Evolutionary conservation across 2,797 vertebrate genomes (phyloP).

Genomic region (Thunnus albacares): DNA sequence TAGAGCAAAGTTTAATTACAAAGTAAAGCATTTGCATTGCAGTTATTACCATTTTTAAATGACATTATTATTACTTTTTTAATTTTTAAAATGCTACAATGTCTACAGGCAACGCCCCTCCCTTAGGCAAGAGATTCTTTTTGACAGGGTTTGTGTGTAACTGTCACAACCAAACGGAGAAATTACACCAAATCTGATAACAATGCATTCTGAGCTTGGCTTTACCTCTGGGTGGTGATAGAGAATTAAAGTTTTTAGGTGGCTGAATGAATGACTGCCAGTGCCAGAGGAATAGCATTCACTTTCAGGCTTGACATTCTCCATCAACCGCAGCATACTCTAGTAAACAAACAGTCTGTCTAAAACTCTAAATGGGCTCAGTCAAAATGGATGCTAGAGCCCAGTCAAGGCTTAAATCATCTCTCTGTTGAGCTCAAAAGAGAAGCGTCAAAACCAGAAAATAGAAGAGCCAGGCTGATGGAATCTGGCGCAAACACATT

Average conservation of each 20-base stretch:
- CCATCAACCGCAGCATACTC: slow-evolving; percentile 79
- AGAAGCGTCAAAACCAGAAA: slow-evolving; percentile 81
- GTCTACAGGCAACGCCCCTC: slow-evolving; percentile 34
- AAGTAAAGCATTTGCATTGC: slow-evolving; percentile 84
- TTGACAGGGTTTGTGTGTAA: slow-evolving; percentile 50
- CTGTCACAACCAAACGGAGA: slow-evolving; percentile 43
- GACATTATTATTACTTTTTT: slow-evolving; percentile 66
- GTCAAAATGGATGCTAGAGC: slow-evolving; percentile 82
- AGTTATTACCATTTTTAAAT: slow-evolving; percentile 84
- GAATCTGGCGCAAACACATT: slow-evolving; percentile 86
- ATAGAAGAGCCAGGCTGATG: slow-evolving; percentile 83
- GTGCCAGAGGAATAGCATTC: slow-evolving; percentile 68
- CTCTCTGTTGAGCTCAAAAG: slow-evolving; percentile 81
- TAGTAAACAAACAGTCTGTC: slow-evolving; percentile 84
- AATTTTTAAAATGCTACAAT: slow-evolving; percentile 49
- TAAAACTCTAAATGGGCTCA: slow-evolving; percentile 84
- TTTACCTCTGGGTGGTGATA: slow-evolving; percentile 66
- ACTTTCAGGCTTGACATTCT: slow-evolving; percentile 77
- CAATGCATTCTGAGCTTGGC: slow-evolving; percentile 52
- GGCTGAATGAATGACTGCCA: slow-evolving; percentile 72
- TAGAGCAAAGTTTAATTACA: slow-evolving; percentile 88
- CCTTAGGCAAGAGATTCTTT: slow-evolving; percentile 32
- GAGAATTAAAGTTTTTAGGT: slow-evolving; percentile 75
- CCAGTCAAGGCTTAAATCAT: slow-evolving; percentile 87
- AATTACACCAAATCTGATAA: slow-evolving; percentile 64